These are phyloP conservation scores for Halesus radiatus DNA, from an alignment of 1,140 invertebrate genomes.

Conservation along the genomic window DNA sequence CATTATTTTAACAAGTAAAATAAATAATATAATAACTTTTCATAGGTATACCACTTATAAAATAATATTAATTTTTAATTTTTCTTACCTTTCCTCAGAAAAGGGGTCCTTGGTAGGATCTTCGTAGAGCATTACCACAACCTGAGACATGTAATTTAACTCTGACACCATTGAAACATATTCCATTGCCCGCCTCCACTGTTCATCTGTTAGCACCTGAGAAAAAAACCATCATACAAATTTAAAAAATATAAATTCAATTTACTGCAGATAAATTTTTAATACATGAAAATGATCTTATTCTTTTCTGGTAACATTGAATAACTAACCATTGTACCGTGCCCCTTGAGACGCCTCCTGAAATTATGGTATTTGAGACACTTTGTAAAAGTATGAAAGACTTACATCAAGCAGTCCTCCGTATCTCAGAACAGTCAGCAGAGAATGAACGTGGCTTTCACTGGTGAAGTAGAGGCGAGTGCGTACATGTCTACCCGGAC, in stretches of 20 bases:
- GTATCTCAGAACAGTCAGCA: constrained; percentile 95
- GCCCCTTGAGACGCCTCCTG: too few relatives aligned
- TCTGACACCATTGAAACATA: constrained; percentile 98
- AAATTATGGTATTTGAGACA: too few relatives aligned
- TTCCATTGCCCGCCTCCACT: constrained; percentile 98
- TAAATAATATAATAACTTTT: too few relatives aligned
- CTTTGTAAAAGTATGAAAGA: not conserved
- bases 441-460: constrained; percentile 98
- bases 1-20: too few relatives aligned
- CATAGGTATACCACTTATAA: too few relatives aligned
- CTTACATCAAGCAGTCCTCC: constrained; percentile 92
- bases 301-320: too few relatives aligned
- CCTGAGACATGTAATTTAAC: constrained; percentile 99
- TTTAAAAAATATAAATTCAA: not conserved
- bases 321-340: too few relatives aligned
- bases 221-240: constrained; percentile 7
- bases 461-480: constrained; percentile 99
- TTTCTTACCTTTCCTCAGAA: constrained; percentile 81
- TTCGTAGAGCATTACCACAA: constrained; percentile 99
- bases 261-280: too few relatives aligned
- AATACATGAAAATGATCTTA: too few relatives aligned
- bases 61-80: too few relatives aligned
- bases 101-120: constrained; percentile 95
- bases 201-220: constrained; percentile 90
- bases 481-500: constrained; percentile 96